These are phyloP conservation scores for Odocoileus virginianus DNA, from an alignment of 2,113 vertebrate genomes.

Conservation along the genomic window DNA sequence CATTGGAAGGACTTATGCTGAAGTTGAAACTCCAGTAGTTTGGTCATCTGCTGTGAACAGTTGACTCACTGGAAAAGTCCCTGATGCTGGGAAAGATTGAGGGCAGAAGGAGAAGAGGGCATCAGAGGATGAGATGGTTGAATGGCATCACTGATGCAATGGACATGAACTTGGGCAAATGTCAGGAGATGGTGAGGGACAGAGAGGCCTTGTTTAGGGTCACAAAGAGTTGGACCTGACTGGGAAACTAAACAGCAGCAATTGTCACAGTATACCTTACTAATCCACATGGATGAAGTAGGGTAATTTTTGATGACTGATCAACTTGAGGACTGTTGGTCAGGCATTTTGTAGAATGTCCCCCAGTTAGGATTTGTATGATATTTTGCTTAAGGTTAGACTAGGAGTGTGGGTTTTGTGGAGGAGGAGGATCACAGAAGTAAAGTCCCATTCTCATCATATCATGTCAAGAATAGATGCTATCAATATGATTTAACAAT, in stretches of 20 bases:
- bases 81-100: background rate
- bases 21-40: background rate
- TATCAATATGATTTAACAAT: background rate
- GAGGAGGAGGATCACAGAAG: background rate
- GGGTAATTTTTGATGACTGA: background rate
- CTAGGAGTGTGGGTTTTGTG: background rate
- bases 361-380: background rate
- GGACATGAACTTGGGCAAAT: background rate
- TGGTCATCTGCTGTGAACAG: background rate
- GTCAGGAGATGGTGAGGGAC: background rate
- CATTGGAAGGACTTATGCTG: background rate
- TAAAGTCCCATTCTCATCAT: background rate
- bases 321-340: background rate
- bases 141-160: background rate
- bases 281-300: background rate
- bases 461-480: background rate
- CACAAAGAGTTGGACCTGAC: background rate
- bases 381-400: background rate
- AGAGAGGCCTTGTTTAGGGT: background rate
- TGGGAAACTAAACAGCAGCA: background rate
- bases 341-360: background rate
- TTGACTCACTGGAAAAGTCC: background rate
- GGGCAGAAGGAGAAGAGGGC: background rate
- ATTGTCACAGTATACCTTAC: background rate
- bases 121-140: background rate